phyloP scores from a whole-genome alignment of 2,113 vertebrate species.

The Irena cyanogastra region DNA sequence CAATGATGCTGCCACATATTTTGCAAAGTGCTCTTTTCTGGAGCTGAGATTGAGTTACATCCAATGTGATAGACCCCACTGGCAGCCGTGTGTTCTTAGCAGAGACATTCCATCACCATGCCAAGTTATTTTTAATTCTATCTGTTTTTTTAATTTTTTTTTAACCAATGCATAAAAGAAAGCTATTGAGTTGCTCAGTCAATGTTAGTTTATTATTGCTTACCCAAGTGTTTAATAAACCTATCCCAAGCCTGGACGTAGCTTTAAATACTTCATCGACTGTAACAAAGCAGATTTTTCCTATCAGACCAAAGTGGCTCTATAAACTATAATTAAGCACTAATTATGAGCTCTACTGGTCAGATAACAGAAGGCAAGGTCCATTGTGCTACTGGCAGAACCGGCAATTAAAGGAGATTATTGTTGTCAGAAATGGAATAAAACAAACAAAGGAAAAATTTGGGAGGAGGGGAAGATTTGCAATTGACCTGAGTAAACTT shows the following conservation, averaged over 20 bases:
- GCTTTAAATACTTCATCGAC: conserved; percentile 74
- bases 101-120: conserved; percentile 15
- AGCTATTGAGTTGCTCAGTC: conserved; percentile 67
- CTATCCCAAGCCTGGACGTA: conserved; percentile 36
- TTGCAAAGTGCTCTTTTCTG: conserved; percentile 48
- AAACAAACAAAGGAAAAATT: conserved; percentile 41
- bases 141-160: not conserved
- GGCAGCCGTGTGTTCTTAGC: not conserved
- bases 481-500: conserved; percentile 21
- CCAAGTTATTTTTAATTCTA: conserved; percentile 67
- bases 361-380: conserved; percentile 67
- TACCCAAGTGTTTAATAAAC: conserved; percentile 79
- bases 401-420: conserved; percentile 33
- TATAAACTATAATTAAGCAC: conserved; percentile 76
- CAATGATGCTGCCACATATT: not conserved
- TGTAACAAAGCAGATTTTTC: conserved; percentile 73
- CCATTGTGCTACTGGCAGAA: conserved; percentile 44
- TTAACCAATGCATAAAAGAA: conserved; percentile 55
- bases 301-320: conserved; percentile 67
- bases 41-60: conserved; percentile 42
- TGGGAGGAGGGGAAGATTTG: not conserved
- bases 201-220: conserved; percentile 76
- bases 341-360: conserved; percentile 71
- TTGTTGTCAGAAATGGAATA: conserved; percentile 54
- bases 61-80: conserved; percentile 1